phyloP scores from a whole-genome alignment of 1,140 invertebrate species.

The Caenorhabditis remanei region DNA sequence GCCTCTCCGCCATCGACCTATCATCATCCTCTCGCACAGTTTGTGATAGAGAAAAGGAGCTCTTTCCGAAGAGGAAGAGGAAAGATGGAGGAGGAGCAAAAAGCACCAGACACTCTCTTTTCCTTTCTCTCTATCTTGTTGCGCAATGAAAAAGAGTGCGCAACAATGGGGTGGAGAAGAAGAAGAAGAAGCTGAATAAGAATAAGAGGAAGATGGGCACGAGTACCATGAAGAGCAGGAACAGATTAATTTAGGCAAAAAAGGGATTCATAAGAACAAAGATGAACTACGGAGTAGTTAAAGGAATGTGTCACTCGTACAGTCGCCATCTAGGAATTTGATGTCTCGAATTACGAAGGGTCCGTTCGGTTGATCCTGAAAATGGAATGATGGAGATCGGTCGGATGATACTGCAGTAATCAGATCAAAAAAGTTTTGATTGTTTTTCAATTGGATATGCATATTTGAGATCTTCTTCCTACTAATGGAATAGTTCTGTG shows the following conservation, averaged over 20 bases:
- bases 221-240: slow-evolving; percentile 15
- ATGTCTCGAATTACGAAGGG: slow-evolving; percentile 51
- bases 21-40: slow-evolving; percentile 39
- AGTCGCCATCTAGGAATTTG: slow-evolving; percentile 56
- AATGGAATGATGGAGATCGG: background rate
- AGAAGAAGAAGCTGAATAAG: slow-evolving; percentile 3
- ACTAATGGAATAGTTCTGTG: no score
- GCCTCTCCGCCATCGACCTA: slow-evolving; percentile 42
- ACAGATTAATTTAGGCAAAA: background rate
- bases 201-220: background rate
- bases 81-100: slow-evolving; percentile 23
- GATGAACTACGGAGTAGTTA: background rate
- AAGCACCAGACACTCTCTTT: background rate
- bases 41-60: slow-evolving; percentile 37
- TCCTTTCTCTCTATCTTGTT: slow-evolving; percentile 3
- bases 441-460: no score
- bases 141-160: slow-evolving; percentile 27
- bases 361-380: slow-evolving; percentile 45
- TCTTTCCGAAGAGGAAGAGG: background rate
- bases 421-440: no score
- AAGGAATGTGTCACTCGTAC: slow-evolving; percentile 45
- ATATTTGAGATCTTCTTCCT: no score
- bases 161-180: slow-evolving; percentile 32
- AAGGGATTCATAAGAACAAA: background rate
- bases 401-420: no score